Conservation (phyloP, 2,113 vertebrate genomes). For the Miniopterus natalensis region DNA sequence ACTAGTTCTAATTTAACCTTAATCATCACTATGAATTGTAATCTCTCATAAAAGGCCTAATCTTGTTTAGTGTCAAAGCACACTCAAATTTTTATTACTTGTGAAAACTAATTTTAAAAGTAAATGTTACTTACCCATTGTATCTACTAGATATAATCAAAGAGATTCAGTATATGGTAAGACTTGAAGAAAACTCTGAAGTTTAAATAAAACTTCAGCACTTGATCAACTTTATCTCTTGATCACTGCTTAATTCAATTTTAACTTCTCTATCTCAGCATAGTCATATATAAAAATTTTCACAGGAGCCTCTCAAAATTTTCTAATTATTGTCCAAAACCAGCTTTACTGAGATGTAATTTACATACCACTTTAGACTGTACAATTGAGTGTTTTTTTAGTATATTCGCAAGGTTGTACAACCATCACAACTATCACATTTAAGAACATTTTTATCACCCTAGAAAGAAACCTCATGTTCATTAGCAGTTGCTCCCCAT, state of each 20-base stretch:
- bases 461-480: conserved; percentile 37
- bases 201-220: conserved; percentile 19
- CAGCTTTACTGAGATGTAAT: neutral
- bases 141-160: neutral
- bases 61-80: neutral
- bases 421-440: conserved; percentile 53
- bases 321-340: conserved; percentile 14
- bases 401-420: neutral
- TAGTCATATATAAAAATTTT: neutral
- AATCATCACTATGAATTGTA: neutral
- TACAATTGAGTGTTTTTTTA: neutral
- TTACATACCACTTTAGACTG: neutral
- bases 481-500: conserved; percentile 35
- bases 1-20: neutral
- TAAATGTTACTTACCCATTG: neutral
- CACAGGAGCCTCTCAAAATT: neutral
- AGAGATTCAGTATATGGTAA: neutral
- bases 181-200: neutral
- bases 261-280: conserved; percentile 39
- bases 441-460: conserved; percentile 62
- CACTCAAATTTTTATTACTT: neutral
- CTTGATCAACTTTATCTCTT: conserved; percentile 30
- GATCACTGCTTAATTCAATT: conserved; percentile 46
- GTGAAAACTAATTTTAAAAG: neutral
- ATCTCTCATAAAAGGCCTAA: neutral